Evolutionary conservation across 2,797 vertebrate species (phyloP).

Genomic region (Mallotus villosus): DNA sequence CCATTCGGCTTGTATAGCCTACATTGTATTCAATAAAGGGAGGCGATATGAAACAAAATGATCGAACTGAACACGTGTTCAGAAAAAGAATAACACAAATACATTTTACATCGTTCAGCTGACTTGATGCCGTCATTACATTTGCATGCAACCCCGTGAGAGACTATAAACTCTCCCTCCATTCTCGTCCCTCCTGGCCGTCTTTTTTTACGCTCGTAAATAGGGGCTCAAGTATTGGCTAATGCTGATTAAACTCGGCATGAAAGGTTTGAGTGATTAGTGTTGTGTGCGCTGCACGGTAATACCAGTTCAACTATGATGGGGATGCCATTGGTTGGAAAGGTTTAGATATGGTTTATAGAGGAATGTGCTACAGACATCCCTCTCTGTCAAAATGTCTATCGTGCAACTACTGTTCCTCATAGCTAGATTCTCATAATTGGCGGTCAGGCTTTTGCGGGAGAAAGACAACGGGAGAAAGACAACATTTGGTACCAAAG

Average conservation of each 20-base stretch:
- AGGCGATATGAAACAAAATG: no score
- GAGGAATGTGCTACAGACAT: no score
- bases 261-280: slow-evolving; percentile 25
- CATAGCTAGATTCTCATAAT: slow-evolving; percentile 46
- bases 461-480: slow-evolving; percentile 42
- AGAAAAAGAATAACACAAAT: no score
- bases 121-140: no score
- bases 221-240: slow-evolving; percentile 3
- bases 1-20: no score
- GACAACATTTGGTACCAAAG: slow-evolving; percentile 45
- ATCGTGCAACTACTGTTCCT: neutral
- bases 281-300: slow-evolving; percentile 39
- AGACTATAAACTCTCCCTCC: no score
- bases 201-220: no score
- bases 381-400: slow-evolving; percentile 30
- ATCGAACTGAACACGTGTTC: no score
- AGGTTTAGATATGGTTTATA: neutral
- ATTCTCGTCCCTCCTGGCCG: no score
- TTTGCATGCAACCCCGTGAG: no score
- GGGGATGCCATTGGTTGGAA: neutral
- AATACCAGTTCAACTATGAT: slow-evolving; percentile 21
- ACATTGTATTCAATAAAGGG: no score
- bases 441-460: slow-evolving; percentile 38
- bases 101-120: no score
- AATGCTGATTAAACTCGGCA: slow-evolving; percentile 52